These are phyloP conservation scores for Pollenia amentaria DNA, from an alignment of 2,888 invertebrate genomes.

Conservation along the genomic window DNA sequence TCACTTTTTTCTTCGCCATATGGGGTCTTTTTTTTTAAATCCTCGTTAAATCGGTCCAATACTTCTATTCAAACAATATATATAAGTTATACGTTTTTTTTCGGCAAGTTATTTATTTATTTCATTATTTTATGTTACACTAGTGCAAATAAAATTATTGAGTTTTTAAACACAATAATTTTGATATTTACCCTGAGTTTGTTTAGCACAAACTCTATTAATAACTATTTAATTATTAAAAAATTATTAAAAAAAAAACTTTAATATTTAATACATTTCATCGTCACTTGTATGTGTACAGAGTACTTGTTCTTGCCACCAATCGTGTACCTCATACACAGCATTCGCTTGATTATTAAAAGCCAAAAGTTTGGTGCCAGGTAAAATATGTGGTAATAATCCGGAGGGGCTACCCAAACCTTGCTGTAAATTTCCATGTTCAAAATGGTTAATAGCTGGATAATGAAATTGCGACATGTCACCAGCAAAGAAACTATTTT, in stretches of 20 bases:
- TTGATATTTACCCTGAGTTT: constrained; percentile 12
- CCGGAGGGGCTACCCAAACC: constrained; percentile 79
- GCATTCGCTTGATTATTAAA: constrained; percentile 83
- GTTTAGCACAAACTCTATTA: not conserved
- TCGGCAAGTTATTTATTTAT: constrained; percentile 23
- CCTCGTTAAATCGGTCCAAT: no score
- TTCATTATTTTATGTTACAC: not conserved
- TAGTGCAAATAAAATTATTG: not conserved
- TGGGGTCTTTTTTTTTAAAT: no score
- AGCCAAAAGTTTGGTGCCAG: constrained; percentile 78
- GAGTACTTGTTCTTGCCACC: constrained; percentile 93
- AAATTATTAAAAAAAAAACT: no score
- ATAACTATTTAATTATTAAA: constrained; percentile 5
- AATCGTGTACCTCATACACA: constrained; percentile 91
- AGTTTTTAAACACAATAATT: constrained; percentile 35
- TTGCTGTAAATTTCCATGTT: constrained; percentile 76
- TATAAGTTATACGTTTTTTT: constrained; percentile 10
- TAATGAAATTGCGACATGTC: constrained; percentile 81
- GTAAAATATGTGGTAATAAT: constrained; percentile 79
- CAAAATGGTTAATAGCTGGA: constrained; percentile 76
- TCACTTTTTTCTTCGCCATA: no score
- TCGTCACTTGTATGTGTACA: constrained; percentile 88
- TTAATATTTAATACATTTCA: constrained; percentile 82
- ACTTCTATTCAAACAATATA: no score
- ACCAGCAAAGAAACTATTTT: constrained; percentile 79